Base-by-base conservation (phyloP, 2,797 vertebrate genomes). In the Scarus forsteni region DNA sequence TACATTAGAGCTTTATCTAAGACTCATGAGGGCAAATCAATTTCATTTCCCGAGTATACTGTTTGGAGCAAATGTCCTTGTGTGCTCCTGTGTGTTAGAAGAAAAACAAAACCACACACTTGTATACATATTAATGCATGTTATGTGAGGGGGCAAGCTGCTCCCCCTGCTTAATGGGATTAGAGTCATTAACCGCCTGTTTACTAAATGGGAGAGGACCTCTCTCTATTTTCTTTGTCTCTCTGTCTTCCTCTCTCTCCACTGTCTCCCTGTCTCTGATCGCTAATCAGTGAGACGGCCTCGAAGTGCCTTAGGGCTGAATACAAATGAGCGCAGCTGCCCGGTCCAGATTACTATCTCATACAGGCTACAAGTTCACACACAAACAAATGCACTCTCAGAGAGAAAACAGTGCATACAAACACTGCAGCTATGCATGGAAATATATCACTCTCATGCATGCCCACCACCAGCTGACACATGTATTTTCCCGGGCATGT, bases 151-250 rank as follows among this genome's bases (percentile, higher is more conserved):
- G 80, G 83, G 43, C 79, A 85, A 80, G 60, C 81, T 84, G 65
- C 72, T 80, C 61, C 70, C 72, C 60, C 61, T 73, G 70, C 73
- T 82, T 90, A 92, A 92, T 92, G 85, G 88, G 90, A 92, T 92
- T 92, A 89, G 61, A 84, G 80, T 90, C 86, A 91, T 92, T 92
- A 92, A 91, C 83, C 82, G 88, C 89, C 83, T 88, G 90, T 89
- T 90, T 93, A 88, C 81, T 80, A 87, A 87, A 87, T 72, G 72
- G 57, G 55, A 87, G 75, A 78, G 63, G 82, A 83, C 80, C 78
- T 85, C 75, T 80, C 74, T 74, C 64, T 70, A 60, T 49, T 34
- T n/a, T 51, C 73, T 68, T 56, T 18, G 73, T 59, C 49, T 58
- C 27, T 16, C 61, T 74, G 55, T 62, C 65, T 73, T 50, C 73